Percentiles rank a stretch among this genome's conserved stretches.
Evolutionary conservation across 2,888 invertebrate species (phyloP).

Genomic region (Spisula subtruncata): DNA sequence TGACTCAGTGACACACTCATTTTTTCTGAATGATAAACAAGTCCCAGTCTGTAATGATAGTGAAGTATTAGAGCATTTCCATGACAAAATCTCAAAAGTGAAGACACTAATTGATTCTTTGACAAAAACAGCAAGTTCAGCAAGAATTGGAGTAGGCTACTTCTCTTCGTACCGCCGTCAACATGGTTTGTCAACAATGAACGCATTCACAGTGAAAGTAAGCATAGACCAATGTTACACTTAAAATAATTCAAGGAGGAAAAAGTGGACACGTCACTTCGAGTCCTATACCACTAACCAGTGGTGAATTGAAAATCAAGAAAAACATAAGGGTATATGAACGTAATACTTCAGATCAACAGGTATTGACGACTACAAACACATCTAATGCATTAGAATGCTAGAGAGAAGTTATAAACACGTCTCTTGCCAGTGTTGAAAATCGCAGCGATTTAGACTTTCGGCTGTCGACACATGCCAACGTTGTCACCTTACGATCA

Average conservation of each 20-base stretch:
- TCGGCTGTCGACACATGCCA: conserved; percentile 46
- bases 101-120: too few relatives aligned
- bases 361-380: background rate
- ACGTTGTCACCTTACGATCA: conserved; percentile 36
- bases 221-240: background rate
- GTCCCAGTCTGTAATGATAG: too few relatives aligned
- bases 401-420: conserved; percentile 41
- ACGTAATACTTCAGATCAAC: background rate
- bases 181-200: background rate
- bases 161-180: background rate
- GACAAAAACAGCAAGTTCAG: background rate
- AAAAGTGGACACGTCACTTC: background rate
- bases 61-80: too few relatives aligned
- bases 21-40: too few relatives aligned
- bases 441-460: conserved; percentile 21
- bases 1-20: too few relatives aligned
- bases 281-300: background rate
- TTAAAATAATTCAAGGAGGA: background rate
- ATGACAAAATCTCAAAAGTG: too few relatives aligned
- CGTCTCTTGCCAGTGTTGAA: conserved; percentile 45
- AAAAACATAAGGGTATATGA: background rate
- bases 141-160: background rate
- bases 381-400: conserved; percentile 40
- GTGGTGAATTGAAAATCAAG: background rate
- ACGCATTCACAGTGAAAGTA: background rate